Evolutionary conservation across 2,113 vertebrate genomes (phyloP).

Genomic region (Semicossyphus pulcher): DNA sequence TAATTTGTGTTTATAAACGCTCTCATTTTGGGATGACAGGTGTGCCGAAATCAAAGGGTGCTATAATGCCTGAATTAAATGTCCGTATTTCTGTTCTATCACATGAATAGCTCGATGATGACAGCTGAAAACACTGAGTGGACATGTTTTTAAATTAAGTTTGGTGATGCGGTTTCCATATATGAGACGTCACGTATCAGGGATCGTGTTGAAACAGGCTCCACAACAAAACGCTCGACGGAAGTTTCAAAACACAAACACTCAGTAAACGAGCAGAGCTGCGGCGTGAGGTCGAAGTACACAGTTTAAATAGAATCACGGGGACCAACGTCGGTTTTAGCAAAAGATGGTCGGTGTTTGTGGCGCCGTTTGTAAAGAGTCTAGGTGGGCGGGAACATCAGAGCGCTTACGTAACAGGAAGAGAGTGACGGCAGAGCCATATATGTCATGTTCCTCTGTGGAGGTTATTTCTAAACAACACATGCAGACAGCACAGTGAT

Average conservation of each 20-base stretch:
- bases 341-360: constrained; percentile 38
- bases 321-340: background rate
- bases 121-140: background rate
- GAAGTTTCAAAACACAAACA: background rate
- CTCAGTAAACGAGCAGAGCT: rapidly evolving
- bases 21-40: background rate
- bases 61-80: rapidly evolving
- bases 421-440: constrained; percentile 30
- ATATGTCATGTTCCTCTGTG: constrained; percentile 24
- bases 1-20: background rate
- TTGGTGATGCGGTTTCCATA: background rate
- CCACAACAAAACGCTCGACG: constrained; percentile 31
- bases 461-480: constrained; percentile 22
- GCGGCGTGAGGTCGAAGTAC: rapidly evolving
- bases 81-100: rapidly evolving
- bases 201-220: background rate
- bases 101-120: rapidly evolving
- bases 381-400: constrained; percentile 30
- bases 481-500: background rate
- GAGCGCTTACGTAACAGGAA: constrained; percentile 68
- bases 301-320: background rate
- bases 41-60: background rate
- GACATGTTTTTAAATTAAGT: background rate
- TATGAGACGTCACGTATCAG: constrained; percentile 7
- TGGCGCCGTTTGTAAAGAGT: constrained; percentile 52